Evolutionary conservation across 1,140 invertebrate genomes (phyloP).

Genomic region (Anthonomus grandis): DNA sequence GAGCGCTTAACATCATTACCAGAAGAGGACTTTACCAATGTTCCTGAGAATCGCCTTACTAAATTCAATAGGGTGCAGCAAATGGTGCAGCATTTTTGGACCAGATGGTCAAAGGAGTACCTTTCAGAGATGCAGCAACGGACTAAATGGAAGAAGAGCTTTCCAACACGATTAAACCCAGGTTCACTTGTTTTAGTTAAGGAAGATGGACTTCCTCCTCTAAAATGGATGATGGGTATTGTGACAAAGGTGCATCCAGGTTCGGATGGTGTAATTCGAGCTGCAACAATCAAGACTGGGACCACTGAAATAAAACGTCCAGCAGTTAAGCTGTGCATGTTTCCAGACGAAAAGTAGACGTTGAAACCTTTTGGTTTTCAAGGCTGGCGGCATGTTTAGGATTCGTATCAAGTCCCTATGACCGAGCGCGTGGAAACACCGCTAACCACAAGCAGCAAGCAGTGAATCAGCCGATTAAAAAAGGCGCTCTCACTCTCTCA

Average conservation of each 20-base stretch:
- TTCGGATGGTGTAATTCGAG: constrained; percentile 39
- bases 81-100: constrained; percentile 36
- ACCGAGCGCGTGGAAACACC: too few relatives aligned
- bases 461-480: too few relatives aligned
- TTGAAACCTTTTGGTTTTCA: background rate
- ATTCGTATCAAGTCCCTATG: too few relatives aligned
- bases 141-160: constrained; percentile 30
- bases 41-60: constrained; percentile 3
- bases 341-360: background rate
- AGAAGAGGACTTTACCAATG: background rate
- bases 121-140: constrained; percentile 28
- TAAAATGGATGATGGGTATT: constrained; percentile 37
- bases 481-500: too few relatives aligned
- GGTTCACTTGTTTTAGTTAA: constrained; percentile 44
- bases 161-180: constrained; percentile 18
- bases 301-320: constrained; percentile 11
- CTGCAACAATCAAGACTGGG: constrained; percentile 39
- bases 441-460: too few relatives aligned
- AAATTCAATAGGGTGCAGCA: constrained; percentile 13
- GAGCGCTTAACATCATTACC: constrained; percentile 15
- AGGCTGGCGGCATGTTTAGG: too few relatives aligned
- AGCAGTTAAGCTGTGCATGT: constrained; percentile 22
- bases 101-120: constrained; percentile 34
- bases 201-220: constrained; percentile 29
- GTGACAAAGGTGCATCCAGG: constrained; percentile 45